Conservation (phyloP, 2,113 vertebrate species). For the Lophotis ruficrista region DNA sequence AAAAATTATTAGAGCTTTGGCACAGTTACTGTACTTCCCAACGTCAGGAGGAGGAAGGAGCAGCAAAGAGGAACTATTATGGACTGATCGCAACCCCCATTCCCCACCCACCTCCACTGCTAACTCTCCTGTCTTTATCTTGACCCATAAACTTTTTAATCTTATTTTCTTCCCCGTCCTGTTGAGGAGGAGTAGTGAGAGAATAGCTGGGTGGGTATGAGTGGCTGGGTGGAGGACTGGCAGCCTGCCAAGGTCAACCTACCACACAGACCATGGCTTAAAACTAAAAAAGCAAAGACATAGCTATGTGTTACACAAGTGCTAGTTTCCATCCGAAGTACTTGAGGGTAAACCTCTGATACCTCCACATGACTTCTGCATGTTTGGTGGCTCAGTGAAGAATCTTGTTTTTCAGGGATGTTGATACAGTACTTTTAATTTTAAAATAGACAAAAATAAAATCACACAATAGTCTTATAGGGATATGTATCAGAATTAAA, state of each 20-base stretch:
- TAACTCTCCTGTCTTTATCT: background rate
- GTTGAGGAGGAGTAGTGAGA: background rate
- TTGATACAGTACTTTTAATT: background rate
- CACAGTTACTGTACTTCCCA: background rate
- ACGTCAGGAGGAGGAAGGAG: background rate
- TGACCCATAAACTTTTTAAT: background rate
- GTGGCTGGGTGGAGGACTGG: background rate
- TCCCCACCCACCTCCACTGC: rapidly evolving
- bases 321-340: background rate
- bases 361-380: background rate
- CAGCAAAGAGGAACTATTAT: background rate
- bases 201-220: background rate
- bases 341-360: background rate
- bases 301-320: rapidly evolving
- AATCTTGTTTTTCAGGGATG: background rate
- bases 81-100: rapidly evolving
- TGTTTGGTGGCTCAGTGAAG: background rate
- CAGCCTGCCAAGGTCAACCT: background rate
- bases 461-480: background rate
- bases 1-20: background rate
- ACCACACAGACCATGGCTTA: background rate
- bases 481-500: background rate
- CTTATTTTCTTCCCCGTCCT: background rate
- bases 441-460: background rate
- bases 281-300: background rate